phyloP scores from a whole-genome alignment of 2,797 vertebrate genomes.

The Lacerta agilis region DNA sequence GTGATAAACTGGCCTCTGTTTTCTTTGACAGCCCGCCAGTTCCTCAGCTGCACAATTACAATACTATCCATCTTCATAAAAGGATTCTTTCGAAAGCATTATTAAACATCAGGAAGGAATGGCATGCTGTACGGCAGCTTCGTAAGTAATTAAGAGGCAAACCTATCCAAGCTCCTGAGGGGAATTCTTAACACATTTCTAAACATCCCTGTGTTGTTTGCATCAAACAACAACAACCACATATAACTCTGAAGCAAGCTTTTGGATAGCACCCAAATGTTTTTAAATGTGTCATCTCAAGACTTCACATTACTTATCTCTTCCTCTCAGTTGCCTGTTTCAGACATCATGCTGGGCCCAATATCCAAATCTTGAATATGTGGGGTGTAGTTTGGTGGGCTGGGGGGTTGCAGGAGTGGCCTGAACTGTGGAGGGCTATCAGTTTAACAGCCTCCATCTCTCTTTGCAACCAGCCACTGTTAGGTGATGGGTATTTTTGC shows the following conservation, averaged over 20 bases:
- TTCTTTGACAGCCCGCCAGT: constrained; percentile 74
- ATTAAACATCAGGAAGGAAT: constrained; percentile 77
- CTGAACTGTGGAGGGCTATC: neutral
- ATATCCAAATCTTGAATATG: neutral
- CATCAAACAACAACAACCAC: constrained; percentile 46
- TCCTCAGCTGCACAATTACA: constrained; percentile 66
- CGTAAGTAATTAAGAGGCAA: constrained; percentile 78
- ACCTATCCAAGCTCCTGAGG: constrained; percentile 72
- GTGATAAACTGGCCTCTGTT: constrained; percentile 68
- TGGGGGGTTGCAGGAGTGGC: neutral
- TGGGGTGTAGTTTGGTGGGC: neutral
- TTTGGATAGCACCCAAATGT: constrained; percentile 57
- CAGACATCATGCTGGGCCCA: neutral
- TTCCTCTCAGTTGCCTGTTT: neutral
- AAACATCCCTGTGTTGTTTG: constrained; percentile 60
- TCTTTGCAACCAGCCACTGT: neutral
- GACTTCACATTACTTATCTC: neutral
- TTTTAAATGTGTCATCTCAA: neutral
- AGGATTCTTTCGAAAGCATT: constrained; percentile 68
- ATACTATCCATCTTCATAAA: constrained; percentile 77
- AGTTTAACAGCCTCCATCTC: neutral
- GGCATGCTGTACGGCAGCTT: constrained; percentile 71
- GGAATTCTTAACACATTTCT: constrained; percentile 76
- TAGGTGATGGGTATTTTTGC: neutral
- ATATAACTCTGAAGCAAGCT: neutral